Conservation (phyloP, 2,113 vertebrate species). For the Drymodes brunneopygia region DNA sequence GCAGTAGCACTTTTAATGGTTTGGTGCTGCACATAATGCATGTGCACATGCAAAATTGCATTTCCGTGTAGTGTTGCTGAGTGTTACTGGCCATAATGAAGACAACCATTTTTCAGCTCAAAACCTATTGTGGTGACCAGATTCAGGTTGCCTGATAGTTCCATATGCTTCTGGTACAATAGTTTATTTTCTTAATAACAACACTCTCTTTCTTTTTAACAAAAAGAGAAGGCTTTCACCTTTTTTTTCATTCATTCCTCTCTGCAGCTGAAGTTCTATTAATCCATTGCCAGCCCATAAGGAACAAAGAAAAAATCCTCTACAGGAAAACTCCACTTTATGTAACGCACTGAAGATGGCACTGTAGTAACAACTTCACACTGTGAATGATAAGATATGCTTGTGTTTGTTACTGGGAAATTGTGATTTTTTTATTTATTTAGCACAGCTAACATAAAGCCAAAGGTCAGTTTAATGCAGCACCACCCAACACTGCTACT, state of each 20-base stretch:
- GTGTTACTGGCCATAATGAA: not conserved
- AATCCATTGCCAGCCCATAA: not conserved
- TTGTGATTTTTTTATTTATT: constrained; percentile 36
- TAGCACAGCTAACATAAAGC: not conserved
- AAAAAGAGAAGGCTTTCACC: not conserved
- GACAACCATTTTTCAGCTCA: not conserved
- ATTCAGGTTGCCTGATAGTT: not conserved
- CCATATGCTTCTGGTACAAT: not conserved
- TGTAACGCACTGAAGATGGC: constrained; percentile 71
- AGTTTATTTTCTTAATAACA: not conserved
- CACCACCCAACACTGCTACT: not conserved
- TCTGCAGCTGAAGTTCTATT: not conserved
- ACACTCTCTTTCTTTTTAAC: not conserved
- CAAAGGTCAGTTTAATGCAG: constrained; percentile 27
- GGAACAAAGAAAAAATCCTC: constrained; percentile 15
- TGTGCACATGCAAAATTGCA: not conserved
- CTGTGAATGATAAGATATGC: constrained; percentile 17
- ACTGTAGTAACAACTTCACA: constrained; percentile 70
- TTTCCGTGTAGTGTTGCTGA: not conserved
- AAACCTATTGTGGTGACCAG: not conserved
- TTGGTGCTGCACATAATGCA: not conserved
- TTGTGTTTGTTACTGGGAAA: constrained; percentile 41
- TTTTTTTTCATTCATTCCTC: not conserved
- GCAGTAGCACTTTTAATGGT: not conserved
- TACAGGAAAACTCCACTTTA: constrained; percentile 34